Evolutionary conservation across 2,888 invertebrate genomes (phyloP), one percentile per base, ranked within the genome.

Genomic region (Notodonta ziczac): DNA sequence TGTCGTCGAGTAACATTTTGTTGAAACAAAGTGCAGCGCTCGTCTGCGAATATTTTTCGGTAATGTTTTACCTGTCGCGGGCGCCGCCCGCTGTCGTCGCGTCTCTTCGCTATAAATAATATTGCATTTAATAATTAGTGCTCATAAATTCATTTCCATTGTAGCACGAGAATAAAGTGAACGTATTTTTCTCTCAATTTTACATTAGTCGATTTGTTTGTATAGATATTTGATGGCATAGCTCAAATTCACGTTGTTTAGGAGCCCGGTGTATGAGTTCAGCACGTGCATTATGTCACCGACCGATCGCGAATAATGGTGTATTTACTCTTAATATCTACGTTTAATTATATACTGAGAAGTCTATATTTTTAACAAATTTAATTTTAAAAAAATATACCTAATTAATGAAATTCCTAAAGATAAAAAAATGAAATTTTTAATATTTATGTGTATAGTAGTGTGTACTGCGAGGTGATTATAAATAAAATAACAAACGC

Each of bases 341-440:
- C 85, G 81, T 88, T 88, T 88, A 86, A 87, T 84, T 84, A 87
- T 88, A 88, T 85, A 89, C 88, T 88, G 85, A 84, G 85, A 81
- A 89, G 85, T 88, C 90, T 93, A 93, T 92, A 93, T 93, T 92
- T 93, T 91, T 92, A 92, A 90, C 89, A 86, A 88, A 89, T 88
- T 90, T 91, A 86, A 89, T 91, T 86, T 85, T 85, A 83, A 83
- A 73, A 62, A 67, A 77, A 85, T 87, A 88, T 89, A 91, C 87
- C 87, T 90, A 89, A 89, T 89, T 88, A 88, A 89, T 88, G 81
- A 89, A 91, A 91, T 90, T 91, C 91, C 91, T 91, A 91, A 93
- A 86, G 84, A 88, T 88, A 87, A 87, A 90, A 87, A 90, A 88
- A 87, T 87, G 80, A 87, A 88, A 87, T 88, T 90, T 91, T 91